phyloP scores from a whole-genome alignment of 2,113 vertebrate species.

The Caranx ignobilis region DNA sequence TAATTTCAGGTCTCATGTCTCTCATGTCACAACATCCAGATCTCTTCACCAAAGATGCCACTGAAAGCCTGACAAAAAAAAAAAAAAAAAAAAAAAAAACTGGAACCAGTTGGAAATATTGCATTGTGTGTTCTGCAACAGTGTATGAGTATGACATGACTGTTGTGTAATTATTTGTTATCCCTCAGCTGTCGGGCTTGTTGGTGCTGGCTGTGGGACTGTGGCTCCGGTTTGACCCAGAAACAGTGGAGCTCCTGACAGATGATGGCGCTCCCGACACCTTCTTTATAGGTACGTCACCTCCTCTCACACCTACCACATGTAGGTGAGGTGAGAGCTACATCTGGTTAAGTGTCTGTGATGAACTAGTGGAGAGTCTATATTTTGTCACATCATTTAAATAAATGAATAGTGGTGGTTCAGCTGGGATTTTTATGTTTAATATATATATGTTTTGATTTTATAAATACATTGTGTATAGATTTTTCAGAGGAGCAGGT shows the following conservation, averaged over 20 bases:
- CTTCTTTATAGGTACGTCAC: slow-evolving; percentile 92
- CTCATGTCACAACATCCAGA: background rate
- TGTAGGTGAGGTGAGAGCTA: background rate
- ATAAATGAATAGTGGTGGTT: background rate
- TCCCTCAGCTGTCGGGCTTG: slow-evolving; percentile 89
- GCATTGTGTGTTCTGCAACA: background rate
- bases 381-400: background rate
- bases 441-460: too few species aligned
- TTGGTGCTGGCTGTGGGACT: slow-evolving; percentile 92
- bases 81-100: background rate
- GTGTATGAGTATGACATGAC: background rate
- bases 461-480: too few species aligned
- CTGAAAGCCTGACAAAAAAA: background rate
- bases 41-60: background rate
- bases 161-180: background rate
- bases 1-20: slow-evolving; percentile 15
- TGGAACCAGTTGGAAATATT: background rate
- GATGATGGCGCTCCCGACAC: slow-evolving; percentile 87
- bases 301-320: background rate
- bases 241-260: slow-evolving; percentile 85
- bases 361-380: background rate
- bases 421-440: background rate
- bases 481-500: too few species aligned
- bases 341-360: background rate
- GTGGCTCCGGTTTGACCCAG: slow-evolving; percentile 93